Base-by-base conservation (phyloP, 2,797 vertebrate species). In the Pachyuromys duprasi region DNA sequence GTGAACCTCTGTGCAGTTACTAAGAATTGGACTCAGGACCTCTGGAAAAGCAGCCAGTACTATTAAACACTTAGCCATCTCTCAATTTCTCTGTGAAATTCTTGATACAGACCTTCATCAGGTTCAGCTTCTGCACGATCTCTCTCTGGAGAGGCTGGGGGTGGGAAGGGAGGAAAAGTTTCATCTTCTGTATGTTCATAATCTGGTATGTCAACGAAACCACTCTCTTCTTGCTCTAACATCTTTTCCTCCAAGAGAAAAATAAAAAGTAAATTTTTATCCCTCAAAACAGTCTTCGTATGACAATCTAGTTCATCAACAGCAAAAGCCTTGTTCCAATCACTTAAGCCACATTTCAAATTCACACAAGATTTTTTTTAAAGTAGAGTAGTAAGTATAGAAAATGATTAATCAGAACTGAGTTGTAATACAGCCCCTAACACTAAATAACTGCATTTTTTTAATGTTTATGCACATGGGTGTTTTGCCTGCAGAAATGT, bases 151-250 rank as follows among this genome's bases (percentile, higher is more conserved):
- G 99, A 99, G 53, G 81, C 97, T 26, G 99, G 99, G 13, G 99
- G 99, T 0, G 99, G 99, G 1, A 99, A 98, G 33, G 99, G 99
- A 55, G 99, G 99, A 90, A 99, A 99, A 0, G 84, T 97, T 97
- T 99, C 99, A 2, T 99, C 99, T 89, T 99, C 99, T 1, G 97
- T 95, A 6, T 97, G 95, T 8, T 99, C 99, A 74, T 99, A 98
- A 95, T 99, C 98, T 0, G 99, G 98, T 20, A 98, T 93, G 81
- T 98, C 98, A 91, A 97, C 97, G 65, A 98, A 93, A 62, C 97
- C 98, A 60, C 98, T 98, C 84, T 99, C 99, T 83, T 97, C 39
- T 55, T 97, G 96, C 92, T 98, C 98, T 18, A 97, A 65, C 98
- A 98, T 98, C 31, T 97, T 90, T 78, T 89, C 14, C 13, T 82